Evolutionary conservation across 2,797 vertebrate species (phyloP).

Genomic region (Falco berigora): DNA sequence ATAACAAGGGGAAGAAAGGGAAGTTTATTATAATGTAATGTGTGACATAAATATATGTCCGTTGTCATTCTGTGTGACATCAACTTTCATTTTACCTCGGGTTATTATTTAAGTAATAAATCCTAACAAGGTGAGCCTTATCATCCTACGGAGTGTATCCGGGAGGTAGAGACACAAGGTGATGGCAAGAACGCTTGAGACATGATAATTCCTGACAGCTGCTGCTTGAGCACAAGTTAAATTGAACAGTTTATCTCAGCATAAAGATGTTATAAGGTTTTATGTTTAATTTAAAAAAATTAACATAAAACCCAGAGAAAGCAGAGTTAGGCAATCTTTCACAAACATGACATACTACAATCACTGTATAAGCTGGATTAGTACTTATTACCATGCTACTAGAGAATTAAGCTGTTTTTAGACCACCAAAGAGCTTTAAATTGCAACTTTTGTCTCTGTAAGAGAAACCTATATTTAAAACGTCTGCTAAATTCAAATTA

Average conservation of each 20-base stretch:
- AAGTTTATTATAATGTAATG: conserved; percentile 59
- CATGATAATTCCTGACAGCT: conserved; percentile 79
- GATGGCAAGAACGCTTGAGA: conserved; percentile 68
- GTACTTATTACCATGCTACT: conserved; percentile 77
- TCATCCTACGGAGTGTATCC: conserved; percentile 61
- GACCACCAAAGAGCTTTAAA: conserved; percentile 80
- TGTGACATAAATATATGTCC: conserved; percentile 66
- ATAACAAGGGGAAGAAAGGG: conserved; percentile 21
- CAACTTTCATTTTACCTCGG: conserved; percentile 63
- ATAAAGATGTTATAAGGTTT: conserved; percentile 79
- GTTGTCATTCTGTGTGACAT: conserved; percentile 66
- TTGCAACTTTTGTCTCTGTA: conserved; percentile 80
- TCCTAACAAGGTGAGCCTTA: conserved; percentile 74
- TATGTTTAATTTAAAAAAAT: conserved; percentile 80
- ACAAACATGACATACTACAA: conserved; percentile 80
- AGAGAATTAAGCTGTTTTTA: conserved; percentile 81
- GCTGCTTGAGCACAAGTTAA: conserved; percentile 77
- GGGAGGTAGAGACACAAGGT: conserved; percentile 74
- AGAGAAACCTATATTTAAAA: conserved; percentile 80
- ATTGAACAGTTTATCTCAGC: conserved; percentile 79
- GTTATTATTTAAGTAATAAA: conserved; percentile 77
- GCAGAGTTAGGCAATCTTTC: conserved; percentile 75
- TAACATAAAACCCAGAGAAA: conserved; percentile 79
- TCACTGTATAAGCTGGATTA: conserved; percentile 79
- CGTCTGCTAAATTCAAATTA: conserved; percentile 78